Conservation (phyloP, 2,113 vertebrate species). For the Phoxinus phoxinus region DNA sequence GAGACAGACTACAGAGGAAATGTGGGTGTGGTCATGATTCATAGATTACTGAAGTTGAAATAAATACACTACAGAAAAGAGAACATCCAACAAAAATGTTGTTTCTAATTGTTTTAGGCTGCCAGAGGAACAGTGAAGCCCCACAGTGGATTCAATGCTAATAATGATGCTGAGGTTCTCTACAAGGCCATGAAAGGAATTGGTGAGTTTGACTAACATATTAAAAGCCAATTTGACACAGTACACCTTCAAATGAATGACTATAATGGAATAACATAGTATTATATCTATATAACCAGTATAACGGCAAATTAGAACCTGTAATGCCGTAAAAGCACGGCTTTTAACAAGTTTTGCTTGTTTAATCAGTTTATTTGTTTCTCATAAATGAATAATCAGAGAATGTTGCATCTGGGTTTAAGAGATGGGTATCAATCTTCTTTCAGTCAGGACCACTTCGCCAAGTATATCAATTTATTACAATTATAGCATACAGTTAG, state of each 20-base stretch:
- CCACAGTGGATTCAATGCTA: constrained; percentile 83
- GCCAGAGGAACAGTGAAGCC: constrained; percentile 83
- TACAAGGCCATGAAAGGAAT: constrained; percentile 95
- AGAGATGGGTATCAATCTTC: background rate
- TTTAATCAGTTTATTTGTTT: background rate
- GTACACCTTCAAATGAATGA: background rate
- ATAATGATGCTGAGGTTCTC: constrained; percentile 85
- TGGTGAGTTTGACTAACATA: constrained; percentile 77
- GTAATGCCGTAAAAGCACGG: background rate
- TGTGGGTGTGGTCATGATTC: background rate
- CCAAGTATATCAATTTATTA: too few relatives aligned
- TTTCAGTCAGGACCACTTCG: too few relatives aligned
- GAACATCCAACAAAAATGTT: background rate
- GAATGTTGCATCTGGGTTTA: background rate
- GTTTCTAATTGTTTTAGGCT: constrained; percentile 66
- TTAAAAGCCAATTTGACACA: background rate
- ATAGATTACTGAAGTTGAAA: background rate
- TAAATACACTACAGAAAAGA: background rate
- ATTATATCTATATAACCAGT: background rate
- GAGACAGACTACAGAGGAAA: background rate
- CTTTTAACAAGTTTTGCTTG: background rate
- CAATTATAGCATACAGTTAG: too few relatives aligned
- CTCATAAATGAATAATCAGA: background rate
- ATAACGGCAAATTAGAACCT: background rate
- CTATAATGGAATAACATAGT: too few relatives aligned